Evolutionary conservation across 2,888 invertebrate species (phyloP).

Genomic region (Andrena camellia): DNA sequence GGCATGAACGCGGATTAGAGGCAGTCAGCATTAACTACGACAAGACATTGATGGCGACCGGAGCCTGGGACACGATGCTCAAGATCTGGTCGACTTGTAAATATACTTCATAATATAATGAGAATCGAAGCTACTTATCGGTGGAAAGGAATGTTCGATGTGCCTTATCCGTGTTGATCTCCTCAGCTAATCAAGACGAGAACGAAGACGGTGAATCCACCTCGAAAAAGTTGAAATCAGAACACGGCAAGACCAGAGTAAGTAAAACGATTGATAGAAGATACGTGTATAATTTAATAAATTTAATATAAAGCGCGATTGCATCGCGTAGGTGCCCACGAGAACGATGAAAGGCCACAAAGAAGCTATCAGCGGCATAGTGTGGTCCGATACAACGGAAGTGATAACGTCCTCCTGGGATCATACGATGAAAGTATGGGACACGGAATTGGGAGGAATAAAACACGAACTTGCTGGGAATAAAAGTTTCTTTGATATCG

Average conservation of each 20-base stretch:
- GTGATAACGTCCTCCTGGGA: conserved; percentile 97
- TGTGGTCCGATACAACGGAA: conserved; percentile 93
- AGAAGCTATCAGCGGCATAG: conserved; percentile 94
- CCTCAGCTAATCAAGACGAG: conserved; percentile 81
- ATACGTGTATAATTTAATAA: not conserved
- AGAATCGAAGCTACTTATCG: not conserved
- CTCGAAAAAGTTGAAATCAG: conserved; percentile 88
- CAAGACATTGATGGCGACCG: conserved; percentile 90
- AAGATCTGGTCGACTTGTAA: conserved; percentile 95
- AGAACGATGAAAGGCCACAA: conserved; percentile 96
- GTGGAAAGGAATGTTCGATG: not conserved
- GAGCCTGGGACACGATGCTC: conserved; percentile 96
- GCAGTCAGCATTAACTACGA: conserved; percentile 92
- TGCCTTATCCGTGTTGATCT: conserved; percentile 19
- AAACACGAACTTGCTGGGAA: conserved; percentile 94
- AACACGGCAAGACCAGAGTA: conserved; percentile 88
- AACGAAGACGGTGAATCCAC: conserved; percentile 87
- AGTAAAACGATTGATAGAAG: conserved; percentile 68
- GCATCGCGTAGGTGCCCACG: conserved; percentile 89
- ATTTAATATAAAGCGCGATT: not conserved
- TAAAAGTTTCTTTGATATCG: conserved; percentile 95
- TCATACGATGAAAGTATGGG: conserved; percentile 97
- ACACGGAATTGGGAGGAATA: conserved; percentile 93
- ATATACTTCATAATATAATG: conserved; percentile 56
- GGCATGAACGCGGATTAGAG: conserved; percentile 97